Evolutionary conservation across 1,140 invertebrate species (phyloP), one percentile per base, ranked within the genome.

Genomic region (Bombus affinis): DNA sequence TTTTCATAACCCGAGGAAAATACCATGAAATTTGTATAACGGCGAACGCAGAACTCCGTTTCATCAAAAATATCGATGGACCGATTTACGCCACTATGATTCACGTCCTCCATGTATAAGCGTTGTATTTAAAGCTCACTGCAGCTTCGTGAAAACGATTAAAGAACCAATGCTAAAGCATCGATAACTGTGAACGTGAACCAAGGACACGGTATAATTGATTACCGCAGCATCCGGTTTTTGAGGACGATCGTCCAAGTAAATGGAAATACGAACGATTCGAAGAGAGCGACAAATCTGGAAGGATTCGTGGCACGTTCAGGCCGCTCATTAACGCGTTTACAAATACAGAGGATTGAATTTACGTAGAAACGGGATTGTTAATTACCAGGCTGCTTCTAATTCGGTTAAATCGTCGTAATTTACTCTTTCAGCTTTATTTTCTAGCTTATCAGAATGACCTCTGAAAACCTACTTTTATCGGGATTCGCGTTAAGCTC

Each of bases 401-500:
- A n/a, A 77, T 62, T 77, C 35, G 28, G 13, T 77, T 39, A 65
- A 77, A 77, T 65, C 75, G 18, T 47, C 47, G 35, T n/a, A 57
- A 76, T 76, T 76, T 35, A 59, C 35, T 59, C 5, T 76, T 32
- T 62, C 2, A 2, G 9, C 28, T 22, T 77, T 37, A n/a, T 62
- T 65, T n/a, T 65, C 57, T 28, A 8, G 13, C 13, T 77, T 65
- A 65, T 42, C 57, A 18, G 72, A 22, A 32, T 22, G 44, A 65
- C 57, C 25, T 25, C 37, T 28, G 5, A 28, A 65, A 42, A n/a
- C 12, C 9, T 39, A 39, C 39, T 77, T 77, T 32, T 39, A 53
- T 65, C 57, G 10, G 28, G 28, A 62, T 13, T 9, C 35, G 3
- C 10, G 15, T 13, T 18, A 77, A 32, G 65, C 53, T 75, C 44